Conservation (phyloP, 1,140 invertebrate genomes). For the Acromyrmex heyeri region DNA sequence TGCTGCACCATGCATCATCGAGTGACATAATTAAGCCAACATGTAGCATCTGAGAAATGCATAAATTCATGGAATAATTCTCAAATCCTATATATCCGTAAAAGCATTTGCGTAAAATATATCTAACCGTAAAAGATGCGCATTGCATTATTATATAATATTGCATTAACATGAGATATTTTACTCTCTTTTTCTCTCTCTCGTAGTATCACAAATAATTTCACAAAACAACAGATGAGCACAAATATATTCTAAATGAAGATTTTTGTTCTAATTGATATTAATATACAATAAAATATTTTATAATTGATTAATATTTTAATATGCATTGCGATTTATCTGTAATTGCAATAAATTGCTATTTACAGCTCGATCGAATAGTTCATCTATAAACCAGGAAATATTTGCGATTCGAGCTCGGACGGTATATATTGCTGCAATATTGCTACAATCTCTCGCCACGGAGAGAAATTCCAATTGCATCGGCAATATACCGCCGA, state of each 20-base stretch:
- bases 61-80: conserved; percentile 52
- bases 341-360: neutral
- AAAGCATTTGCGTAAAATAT: neutral
- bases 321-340: neutral
- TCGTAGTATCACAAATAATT: neutral
- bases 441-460: conserved; percentile 4
- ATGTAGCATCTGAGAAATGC: conserved; percentile 55
- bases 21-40: conserved; percentile 71
- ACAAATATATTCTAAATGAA: neutral
- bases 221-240: neutral
- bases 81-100: neutral
- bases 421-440: neutral
- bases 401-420: neutral
- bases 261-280: neutral
- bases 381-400: neutral
- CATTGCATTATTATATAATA: neutral
- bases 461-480: conserved; percentile 25
- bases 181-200: neutral
- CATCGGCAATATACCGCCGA: conserved; percentile 20
- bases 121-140: neutral
- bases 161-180: neutral
- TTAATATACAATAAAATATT: too few relatives aligned
- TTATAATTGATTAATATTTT: neutral
- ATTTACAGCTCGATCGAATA: neutral
- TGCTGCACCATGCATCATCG: conserved; percentile 72